Evolutionary conservation across 2,888 invertebrate species (phyloP).

Genomic region (Orgyia antiqua): DNA sequence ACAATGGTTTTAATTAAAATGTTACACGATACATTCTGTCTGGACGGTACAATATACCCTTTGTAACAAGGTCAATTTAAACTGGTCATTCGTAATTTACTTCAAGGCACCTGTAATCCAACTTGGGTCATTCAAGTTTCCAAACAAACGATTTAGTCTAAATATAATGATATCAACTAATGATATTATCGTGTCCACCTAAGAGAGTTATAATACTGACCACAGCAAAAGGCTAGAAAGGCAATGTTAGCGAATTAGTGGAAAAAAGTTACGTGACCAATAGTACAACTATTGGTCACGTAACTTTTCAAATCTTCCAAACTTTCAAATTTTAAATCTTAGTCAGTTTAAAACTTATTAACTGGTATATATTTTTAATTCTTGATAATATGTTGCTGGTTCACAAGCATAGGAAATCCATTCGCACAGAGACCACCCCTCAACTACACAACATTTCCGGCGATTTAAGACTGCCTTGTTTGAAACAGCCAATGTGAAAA

Average conservation of each 20-base stretch:
- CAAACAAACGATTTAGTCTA: neutral
- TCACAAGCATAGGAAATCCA: constrained; percentile 13
- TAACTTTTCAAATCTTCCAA: too few species aligned
- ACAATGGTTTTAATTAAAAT: constrained; percentile 30
- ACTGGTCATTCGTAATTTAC: constrained; percentile 2
- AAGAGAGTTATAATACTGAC: too few species aligned
- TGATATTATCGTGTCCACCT: too few species aligned
- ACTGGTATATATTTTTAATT: too few species aligned
- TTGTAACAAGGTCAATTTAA: constrained; percentile 7
- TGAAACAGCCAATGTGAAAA: constrained; percentile 58
- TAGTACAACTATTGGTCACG: too few species aligned
- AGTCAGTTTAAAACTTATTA: too few species aligned
- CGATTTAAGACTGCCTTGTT: constrained; percentile 48
- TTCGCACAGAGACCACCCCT: constrained; percentile 36
- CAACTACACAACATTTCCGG: constrained; percentile 33
- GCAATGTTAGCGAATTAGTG: neutral
- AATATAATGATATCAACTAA: neutral
- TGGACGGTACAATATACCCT: constrained; percentile 16
- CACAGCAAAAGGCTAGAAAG: neutral
- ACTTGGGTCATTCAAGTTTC: constrained; percentile 2
- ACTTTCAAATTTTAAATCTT: too few species aligned
- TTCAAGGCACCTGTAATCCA: constrained; percentile 4
- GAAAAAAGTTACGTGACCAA: too few species aligned
- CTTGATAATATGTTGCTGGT: constrained; percentile 5
- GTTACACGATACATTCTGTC: constrained; percentile 23